phyloP scores from a whole-genome alignment of 2,797 vertebrate species.

The Esox masquinongy region DNA sequence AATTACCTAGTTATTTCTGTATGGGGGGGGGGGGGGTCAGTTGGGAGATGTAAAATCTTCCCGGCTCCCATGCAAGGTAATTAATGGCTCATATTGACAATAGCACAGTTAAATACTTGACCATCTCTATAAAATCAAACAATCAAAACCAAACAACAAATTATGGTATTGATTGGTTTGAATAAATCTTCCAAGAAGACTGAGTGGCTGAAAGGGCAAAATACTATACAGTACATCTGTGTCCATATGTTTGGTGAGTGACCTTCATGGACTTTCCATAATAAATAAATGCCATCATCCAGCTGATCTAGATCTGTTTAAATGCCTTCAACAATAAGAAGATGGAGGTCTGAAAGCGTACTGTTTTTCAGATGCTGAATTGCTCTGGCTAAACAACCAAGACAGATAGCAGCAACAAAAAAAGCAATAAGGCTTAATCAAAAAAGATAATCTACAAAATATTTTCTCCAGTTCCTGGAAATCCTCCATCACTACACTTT shows the following conservation, averaged over 20 bases:
- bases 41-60: not conserved
- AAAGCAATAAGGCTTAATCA: not conserved
- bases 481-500: not conserved
- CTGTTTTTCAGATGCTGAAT: not conserved
- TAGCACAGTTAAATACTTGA: not conserved
- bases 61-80: not conserved
- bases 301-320: not conserved
- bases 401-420: not conserved
- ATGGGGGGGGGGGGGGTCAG: conserved; percentile 19
- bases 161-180: not conserved
- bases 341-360: not conserved
- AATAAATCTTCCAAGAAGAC: not conserved
- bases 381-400: not conserved
- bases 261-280: not conserved
- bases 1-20: conserved; percentile 36
- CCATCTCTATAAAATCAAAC: not conserved
- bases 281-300: not conserved
- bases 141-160: not conserved
- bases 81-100: not conserved
- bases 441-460: not conserved
- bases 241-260: not conserved
- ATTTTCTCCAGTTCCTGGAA: not conserved
- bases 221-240: conserved; percentile 1
- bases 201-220: not conserved
- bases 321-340: not conserved